Evolutionary conservation across 2,888 invertebrate genomes (phyloP), one percentile per base, ranked within the genome.

Genomic region (Euzophera pinguis): DNA sequence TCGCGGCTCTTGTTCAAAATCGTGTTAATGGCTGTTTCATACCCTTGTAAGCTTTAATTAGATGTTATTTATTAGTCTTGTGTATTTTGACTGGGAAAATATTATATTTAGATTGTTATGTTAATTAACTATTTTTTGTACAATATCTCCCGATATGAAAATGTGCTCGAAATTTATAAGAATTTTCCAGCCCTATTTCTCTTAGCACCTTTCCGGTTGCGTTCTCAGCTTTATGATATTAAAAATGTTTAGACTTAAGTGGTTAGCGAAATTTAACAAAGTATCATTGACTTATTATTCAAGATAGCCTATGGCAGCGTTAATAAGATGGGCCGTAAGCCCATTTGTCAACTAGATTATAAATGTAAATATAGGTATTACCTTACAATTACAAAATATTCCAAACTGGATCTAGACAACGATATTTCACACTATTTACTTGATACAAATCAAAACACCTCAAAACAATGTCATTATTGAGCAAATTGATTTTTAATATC

Each of bases 381-480:
- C 5, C n/a, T 14, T 9, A 41, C 22, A 29, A 29, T 29, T 13
- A 43, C 43, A 43, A 29, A 22, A 43, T 43, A 43, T 29, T 43
- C 9, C 29, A 7, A 43, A 43, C 27, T 29, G 12, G 43, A 29
- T 7, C 43, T 43, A 29, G 27, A 43, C 27, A 29, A 43, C 27
- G 6, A 22, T 41, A 8, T 8, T 12, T 29, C 43, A 29, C 27
- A 13, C 3, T 27, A 43, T 13, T 29, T n/a, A 9, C 7, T 13
- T 43, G 29, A 43, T 29, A 27, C 10, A 48, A 35, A 48, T 35
- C 47, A 32, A n/a, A 13, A 47, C 45, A 47, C 43, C 53, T 53
- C 55, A 58, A 54, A 59, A 55, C 57, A 55, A 49, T 37, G 12
- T 48, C 22, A 17, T 37, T 22, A 35, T 8, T n/a, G n/a, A 34